A percentile compares a stretch with the other conserved stretches of the same genome.
Evolutionary conservation across 2,888 invertebrate species (phyloP).

Genomic region (Allacma fusca): DNA sequence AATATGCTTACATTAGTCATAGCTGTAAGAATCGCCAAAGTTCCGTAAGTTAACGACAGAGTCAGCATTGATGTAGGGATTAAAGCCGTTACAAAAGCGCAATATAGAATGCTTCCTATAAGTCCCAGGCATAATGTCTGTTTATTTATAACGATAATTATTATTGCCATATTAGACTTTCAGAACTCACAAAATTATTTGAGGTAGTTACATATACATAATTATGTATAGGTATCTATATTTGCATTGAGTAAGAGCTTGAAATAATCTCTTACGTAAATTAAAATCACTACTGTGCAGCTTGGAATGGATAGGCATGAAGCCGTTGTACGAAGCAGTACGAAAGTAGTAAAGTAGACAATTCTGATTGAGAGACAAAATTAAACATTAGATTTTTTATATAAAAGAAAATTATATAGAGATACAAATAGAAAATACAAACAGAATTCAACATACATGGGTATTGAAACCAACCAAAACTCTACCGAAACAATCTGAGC

Average conservation of each 20-base stretch:
- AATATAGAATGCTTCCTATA: constrained; percentile 25
- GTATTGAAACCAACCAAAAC: neutral
- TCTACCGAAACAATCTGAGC: neutral
- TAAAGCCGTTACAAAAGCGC: neutral
- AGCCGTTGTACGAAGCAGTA: neutral
- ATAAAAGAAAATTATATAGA: neutral
- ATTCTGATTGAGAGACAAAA: neutral
- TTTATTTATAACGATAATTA: neutral
- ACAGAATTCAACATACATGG: neutral
- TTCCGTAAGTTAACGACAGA: constrained; percentile 20
- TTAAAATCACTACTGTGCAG: neutral
- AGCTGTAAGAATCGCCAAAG: neutral
- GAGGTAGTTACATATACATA: neutral
- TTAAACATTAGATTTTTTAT: no score
- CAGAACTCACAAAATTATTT: no score
- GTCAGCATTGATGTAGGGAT: constrained; percentile 30
- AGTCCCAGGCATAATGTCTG: constrained; percentile 28
- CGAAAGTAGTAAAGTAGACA: neutral
- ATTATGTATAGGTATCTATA: no score
- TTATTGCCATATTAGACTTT: neutral
- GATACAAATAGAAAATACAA: neutral
- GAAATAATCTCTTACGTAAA: neutral
- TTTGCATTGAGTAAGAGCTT: neutral
- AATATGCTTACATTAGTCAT: constrained; percentile 19
- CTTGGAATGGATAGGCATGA: neutral